These are phyloP conservation scores for Hemibagrus wyckioides DNA, from an alignment of 2,113 vertebrate genomes.

Conservation along the genomic window DNA sequence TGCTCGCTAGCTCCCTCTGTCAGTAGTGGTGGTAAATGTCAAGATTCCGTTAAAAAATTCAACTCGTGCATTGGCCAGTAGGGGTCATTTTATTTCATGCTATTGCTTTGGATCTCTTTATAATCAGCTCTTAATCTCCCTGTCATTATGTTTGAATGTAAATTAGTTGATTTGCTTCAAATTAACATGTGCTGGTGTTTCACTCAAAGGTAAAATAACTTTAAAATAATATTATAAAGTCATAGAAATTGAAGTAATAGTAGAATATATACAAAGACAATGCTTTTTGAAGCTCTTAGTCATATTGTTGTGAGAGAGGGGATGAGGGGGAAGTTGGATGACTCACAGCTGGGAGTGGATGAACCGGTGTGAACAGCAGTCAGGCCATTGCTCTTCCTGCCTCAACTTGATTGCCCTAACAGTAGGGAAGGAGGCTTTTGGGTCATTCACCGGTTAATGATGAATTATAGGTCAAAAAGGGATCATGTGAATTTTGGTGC, in stretches of 20 bases:
- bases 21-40: neutral
- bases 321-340: conserved; percentile 9
- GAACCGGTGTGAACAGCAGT: conserved; percentile 16
- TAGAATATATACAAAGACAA: neutral
- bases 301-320: neutral
- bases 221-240: neutral
- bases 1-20: conserved; percentile 58
- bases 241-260: neutral
- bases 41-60: neutral
- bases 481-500: neutral
- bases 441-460: neutral
- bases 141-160: conserved; percentile 22
- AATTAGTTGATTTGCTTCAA: neutral
- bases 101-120: neutral
- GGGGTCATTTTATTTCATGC: conserved; percentile 30
- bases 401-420: neutral
- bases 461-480: neutral
- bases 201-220: neutral
- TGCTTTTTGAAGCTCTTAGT: neutral
- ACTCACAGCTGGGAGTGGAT: conserved; percentile 15
- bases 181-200: neutral
- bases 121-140: conserved; percentile 4
- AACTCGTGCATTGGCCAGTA: conserved; percentile 28
- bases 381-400: neutral
- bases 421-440: neutral